Base-by-base conservation (phyloP, 2,888 invertebrate species). In the Sminthurinus aureus region DNA sequence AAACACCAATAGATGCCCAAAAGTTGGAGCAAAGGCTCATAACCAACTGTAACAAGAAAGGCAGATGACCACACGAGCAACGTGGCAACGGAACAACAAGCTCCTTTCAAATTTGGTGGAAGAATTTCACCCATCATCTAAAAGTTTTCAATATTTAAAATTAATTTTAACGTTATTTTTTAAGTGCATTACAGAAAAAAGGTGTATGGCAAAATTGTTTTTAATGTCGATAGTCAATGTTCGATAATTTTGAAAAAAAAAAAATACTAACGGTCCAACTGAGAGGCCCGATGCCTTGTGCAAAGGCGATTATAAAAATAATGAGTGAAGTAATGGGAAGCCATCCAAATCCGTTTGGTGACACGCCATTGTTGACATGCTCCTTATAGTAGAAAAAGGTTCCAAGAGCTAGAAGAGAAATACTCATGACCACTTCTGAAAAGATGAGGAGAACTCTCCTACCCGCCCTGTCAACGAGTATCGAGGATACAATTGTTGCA, bases 381-480 rank as follows among this genome's bases (percentile, higher is more conserved):
- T 84, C 64, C 6, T 87, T 82, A 78, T 92, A 89, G 79, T 92
- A 89, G 90, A 96, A 96, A 90, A 94, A 95, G 52, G 93, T 90
- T 0, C 96, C 95, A 12, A 96, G 91, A 24, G 94, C 91, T 69
- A 94, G 91, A 80, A 96, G 90, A 87, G 94, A 94, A 0, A 93
- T 84, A 0, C 93, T 92, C 94, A 96, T 95, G 22, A 94, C 92
- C 22, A 93, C 89, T 50, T 95, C 93, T 66, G 96, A 96, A 83
- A 95, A 91, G 79, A 96, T 92, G 0, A 98, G 91, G 6, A 96
- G 92, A 3, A 95, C 93, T 87, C 94, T 93, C 83, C 98, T 92
- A 0, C 97, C 96, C 13, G 95, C 94, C 84, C 93, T 93, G 86
- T 98, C 98, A 12, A 96, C 93, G 0, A 96, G 90, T 22, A 94